phyloP scores from a whole-genome alignment of 2,888 invertebrate genomes.

The Philhelius pedissequus region DNA sequence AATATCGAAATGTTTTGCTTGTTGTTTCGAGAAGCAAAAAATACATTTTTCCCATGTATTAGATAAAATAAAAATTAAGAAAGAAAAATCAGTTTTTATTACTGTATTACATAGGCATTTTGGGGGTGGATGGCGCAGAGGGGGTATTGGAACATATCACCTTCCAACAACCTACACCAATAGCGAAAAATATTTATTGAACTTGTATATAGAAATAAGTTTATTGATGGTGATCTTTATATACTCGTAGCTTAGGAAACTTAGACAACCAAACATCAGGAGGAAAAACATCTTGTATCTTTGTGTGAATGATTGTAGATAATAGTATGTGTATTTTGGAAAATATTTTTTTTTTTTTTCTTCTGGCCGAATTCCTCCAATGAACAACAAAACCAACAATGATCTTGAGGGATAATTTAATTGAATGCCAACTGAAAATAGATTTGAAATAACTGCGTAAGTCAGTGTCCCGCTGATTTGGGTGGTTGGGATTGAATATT shows the following conservation, averaged over 20 bases:
- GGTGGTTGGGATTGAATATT: not conserved
- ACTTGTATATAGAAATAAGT: conserved; percentile 29
- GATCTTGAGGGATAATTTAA: conserved; percentile 60
- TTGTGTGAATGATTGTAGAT: not conserved
- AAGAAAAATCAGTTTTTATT: conserved; percentile 51
- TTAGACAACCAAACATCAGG: not conserved
- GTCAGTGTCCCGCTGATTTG: conserved; percentile 10
- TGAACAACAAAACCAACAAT: conserved; percentile 20
- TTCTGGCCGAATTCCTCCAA: conserved; percentile 22
- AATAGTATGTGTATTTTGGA: conserved; percentile 55
- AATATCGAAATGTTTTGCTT: conserved; percentile 61
- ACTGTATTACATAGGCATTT: conserved; percentile 51
- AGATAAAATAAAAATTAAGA: conserved; percentile 7
- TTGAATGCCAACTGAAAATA: conserved; percentile 63
- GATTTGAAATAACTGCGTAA: conserved; percentile 14
- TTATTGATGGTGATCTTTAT: conserved; percentile 17
- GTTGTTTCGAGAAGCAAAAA: conserved; percentile 53
- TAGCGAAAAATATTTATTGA: conserved; percentile 55
- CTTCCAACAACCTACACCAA: conserved; percentile 69
- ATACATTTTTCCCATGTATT: conserved; percentile 37
- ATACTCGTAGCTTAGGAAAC: conserved; percentile 22
- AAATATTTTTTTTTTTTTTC: conserved; percentile 35
- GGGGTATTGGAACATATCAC: conserved; percentile 67
- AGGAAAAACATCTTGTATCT: conserved; percentile 19
- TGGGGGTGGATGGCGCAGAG: conserved; percentile 38